Evolutionary conservation across 2,113 vertebrate species (phyloP).

Genomic region (Ciconia stormi): DNA sequence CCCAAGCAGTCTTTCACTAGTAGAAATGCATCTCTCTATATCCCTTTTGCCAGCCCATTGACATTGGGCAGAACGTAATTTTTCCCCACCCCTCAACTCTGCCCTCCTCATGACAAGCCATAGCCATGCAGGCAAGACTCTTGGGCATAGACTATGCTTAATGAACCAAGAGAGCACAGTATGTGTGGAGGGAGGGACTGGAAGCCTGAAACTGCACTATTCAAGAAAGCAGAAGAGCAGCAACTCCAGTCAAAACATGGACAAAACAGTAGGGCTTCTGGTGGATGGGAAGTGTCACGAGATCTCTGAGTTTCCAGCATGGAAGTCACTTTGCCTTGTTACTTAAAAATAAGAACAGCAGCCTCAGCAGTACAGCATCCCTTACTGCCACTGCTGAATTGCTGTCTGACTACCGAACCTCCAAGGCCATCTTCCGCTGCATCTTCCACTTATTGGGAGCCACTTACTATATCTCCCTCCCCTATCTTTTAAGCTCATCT

Average conservation of each 20-base stretch:
- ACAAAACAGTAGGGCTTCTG: not conserved
- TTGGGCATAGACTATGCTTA: not conserved
- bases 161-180: not conserved
- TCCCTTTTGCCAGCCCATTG: not conserved
- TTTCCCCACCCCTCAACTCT: not conserved
- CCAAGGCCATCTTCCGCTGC: not conserved
- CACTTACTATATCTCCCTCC: not conserved
- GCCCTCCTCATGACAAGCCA: not conserved
- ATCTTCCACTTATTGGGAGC: not conserved
- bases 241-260: not conserved
- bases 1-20: not conserved
- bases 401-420: not conserved
- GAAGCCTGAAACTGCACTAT: not conserved
- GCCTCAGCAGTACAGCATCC: not conserved
- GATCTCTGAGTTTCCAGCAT: not conserved
- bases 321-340: not conserved
- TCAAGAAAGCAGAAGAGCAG: not conserved
- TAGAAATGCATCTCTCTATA: not conserved
- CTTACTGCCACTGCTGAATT: not conserved
- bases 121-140: not conserved
- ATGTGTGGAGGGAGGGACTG: not conserved
- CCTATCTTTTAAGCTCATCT: not conserved
- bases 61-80: not conserved
- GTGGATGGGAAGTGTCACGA: not conserved
- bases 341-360: not conserved